These are phyloP conservation scores for Larimichthys crocea DNA, from an alignment of 2,113 vertebrate species.

Conservation along the genomic window DNA sequence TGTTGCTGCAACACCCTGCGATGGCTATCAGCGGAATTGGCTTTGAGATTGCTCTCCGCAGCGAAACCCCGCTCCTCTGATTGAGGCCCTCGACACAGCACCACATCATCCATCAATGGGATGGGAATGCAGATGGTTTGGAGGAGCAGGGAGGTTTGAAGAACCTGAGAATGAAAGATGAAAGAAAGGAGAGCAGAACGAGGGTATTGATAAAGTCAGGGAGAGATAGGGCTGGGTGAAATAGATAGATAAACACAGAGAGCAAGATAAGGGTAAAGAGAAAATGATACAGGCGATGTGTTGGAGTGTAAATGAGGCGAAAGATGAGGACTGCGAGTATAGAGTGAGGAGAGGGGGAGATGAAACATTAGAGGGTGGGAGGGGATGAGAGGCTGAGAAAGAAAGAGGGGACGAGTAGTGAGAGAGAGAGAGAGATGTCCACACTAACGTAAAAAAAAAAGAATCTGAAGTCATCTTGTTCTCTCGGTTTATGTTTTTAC, in stretches of 20 bases:
- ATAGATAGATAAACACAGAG: conserved; percentile 58
- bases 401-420: background rate
- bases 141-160: background rate
- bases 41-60: conserved; percentile 72
- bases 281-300: conserved; percentile 34
- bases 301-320: conserved; percentile 43
- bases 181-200: conserved; percentile 47
- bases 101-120: conserved; percentile 73
- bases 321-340: conserved; percentile 18
- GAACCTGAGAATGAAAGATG: conserved; percentile 49
- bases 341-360: background rate
- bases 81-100: conserved; percentile 60
- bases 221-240: conserved; percentile 56
- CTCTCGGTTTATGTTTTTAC: conserved; percentile 11
- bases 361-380: background rate
- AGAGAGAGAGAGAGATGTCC: background rate
- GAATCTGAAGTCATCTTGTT: conserved; percentile 16
- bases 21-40: conserved; percentile 79
- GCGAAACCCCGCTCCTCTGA: conserved; percentile 53
- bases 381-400: conserved; percentile 8
- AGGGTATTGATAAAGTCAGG: conserved; percentile 47
- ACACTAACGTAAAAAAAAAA: conserved; percentile 10
- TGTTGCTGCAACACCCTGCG: conserved; percentile 57
- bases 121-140: conserved; percentile 47
- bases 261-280: conserved; percentile 47